A percentile compares a stretch with the other conserved stretches of the same genome.
phyloP scores from a whole-genome alignment of 2,113 vertebrate genomes.

The Anser brachyrhynchus region DNA sequence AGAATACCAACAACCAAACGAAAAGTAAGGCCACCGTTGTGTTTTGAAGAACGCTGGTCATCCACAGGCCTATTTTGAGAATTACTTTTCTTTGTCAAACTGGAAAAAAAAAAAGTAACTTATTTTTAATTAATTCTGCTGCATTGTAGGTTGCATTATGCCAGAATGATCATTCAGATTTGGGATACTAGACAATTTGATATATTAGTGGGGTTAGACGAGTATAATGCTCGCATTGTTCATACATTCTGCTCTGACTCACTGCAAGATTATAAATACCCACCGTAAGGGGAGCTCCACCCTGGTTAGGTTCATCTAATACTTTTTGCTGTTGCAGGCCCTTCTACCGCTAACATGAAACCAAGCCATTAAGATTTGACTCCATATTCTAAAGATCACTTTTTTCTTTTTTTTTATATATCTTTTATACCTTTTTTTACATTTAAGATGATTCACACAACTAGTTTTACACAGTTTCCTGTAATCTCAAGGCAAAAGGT shows the following conservation, averaged over 20 bases:
- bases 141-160: background rate
- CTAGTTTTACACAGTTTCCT: background rate
- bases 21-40: background rate
- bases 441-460: background rate
- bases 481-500: conserved; percentile 34
- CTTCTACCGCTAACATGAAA: background rate
- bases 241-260: conserved; percentile 28
- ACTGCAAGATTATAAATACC: conserved; percentile 9
- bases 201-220: background rate
- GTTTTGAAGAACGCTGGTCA: background rate
- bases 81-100: background rate
- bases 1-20: background rate
- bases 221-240: conserved; percentile 31
- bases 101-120: background rate
- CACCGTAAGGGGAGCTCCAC: background rate
- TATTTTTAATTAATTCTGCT: background rate
- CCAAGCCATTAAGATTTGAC: background rate
- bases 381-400: background rate
- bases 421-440: background rate
- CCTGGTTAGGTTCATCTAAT: background rate
- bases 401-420: too few species aligned
- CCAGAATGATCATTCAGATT: background rate
- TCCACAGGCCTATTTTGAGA: background rate
- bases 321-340: background rate
- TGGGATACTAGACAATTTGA: background rate